These are phyloP conservation scores for Dipodomys spectabilis DNA, from an alignment of 2,113 vertebrate species.

Conservation along the genomic window DNA sequence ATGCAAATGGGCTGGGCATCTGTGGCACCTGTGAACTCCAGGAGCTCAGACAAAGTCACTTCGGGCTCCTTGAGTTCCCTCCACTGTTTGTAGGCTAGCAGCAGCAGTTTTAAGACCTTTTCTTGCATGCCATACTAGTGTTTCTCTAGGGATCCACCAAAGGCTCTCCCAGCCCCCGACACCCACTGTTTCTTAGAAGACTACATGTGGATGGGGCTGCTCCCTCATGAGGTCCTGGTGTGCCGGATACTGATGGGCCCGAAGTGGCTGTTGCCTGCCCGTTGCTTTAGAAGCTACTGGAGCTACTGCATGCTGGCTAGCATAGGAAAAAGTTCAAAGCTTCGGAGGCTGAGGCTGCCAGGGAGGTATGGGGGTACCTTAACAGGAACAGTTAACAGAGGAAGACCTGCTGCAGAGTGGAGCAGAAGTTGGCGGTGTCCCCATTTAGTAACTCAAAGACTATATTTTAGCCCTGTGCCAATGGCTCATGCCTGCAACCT, in stretches of 20 bases:
- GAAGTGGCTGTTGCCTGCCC: not conserved
- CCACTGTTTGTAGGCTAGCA: not conserved
- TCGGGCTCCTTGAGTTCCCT: not conserved
- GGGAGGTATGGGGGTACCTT: not conserved
- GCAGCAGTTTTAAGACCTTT: not conserved
- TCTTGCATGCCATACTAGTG: not conserved
- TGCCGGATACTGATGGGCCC: not conserved
- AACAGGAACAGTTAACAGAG: slow-evolving; percentile 42
- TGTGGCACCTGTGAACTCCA: not conserved
- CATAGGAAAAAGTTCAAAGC: slow-evolving; percentile 3
- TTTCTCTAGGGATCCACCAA: not conserved
- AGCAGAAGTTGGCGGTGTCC: not conserved
- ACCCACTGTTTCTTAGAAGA: not conserved
- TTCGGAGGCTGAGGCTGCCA: not conserved
- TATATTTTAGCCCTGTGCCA: too few species aligned
- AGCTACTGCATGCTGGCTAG: not conserved
- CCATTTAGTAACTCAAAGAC: not conserved
- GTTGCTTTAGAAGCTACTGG: slow-evolving; percentile 13
- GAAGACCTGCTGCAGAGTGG: not conserved
- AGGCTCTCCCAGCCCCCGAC: not conserved
- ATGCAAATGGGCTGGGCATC: not conserved
- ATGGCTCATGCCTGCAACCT: too few species aligned
- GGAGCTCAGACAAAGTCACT: not conserved
- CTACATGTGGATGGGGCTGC: not conserved
- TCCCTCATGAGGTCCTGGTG: not conserved